Evolutionary conservation across 2,113 vertebrate species (phyloP).

Genomic region (Syngnathus scovelli): DNA sequence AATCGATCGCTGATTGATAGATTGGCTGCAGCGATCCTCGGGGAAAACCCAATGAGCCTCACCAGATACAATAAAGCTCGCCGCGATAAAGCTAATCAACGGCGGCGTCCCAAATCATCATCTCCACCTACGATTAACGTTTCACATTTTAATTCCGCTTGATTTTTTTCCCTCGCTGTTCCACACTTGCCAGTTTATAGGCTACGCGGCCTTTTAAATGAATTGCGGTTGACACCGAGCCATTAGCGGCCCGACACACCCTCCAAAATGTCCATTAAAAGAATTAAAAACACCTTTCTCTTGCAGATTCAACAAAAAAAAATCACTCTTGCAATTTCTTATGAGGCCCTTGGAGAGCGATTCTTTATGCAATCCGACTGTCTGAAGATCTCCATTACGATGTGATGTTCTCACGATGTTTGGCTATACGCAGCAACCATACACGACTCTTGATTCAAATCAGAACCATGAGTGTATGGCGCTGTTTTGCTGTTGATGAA

Average conservation of each 20-base stretch:
- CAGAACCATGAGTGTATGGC: no score
- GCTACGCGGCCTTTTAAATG: neutral
- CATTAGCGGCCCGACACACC: neutral
- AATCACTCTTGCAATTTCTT: neutral
- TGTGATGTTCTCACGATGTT: no score
- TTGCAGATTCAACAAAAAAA: neutral
- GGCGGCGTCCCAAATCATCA: neutral
- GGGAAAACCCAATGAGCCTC: neutral
- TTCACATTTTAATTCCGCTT: neutral
- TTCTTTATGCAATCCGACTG: neutral
- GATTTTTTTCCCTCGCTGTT: neutral
- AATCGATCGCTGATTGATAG: conserved; percentile 60
- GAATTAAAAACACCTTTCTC: neutral
- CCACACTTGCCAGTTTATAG: neutral
- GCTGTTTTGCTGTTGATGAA: no score
- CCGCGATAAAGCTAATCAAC: neutral
- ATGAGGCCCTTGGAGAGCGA: neutral
- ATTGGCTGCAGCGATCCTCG: conserved; percentile 14
- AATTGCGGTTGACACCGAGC: neutral
- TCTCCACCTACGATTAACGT: neutral
- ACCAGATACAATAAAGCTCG: neutral
- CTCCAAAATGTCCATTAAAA: neutral
- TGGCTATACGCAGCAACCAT: no score
- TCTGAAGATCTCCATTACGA: no score
- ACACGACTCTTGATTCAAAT: no score